phyloP scores from a whole-genome alignment of 2,888 invertebrate species.

The Linhomoeus sp. region DNA sequence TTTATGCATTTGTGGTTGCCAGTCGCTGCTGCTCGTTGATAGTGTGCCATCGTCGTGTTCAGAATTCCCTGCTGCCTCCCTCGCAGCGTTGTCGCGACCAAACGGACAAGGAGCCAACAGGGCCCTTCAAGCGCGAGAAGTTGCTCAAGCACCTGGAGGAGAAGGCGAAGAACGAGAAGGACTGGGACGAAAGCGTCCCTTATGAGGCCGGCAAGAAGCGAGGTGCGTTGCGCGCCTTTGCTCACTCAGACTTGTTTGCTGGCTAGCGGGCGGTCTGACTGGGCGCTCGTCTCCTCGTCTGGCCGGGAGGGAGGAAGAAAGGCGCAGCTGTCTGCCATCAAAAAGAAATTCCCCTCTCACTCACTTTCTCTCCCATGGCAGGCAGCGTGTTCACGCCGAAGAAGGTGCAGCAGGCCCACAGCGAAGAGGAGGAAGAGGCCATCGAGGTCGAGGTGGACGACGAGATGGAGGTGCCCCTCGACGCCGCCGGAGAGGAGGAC shows the following conservation, averaged over 20 bases:
- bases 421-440: conserved; percentile 18
- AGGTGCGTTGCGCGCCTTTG: conserved; percentile 53
- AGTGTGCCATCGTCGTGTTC: no score
- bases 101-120: conserved; percentile 82
- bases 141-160: conserved; percentile 89
- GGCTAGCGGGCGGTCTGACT: not conserved
- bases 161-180: conserved; percentile 90
- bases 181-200: conserved; percentile 83
- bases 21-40: no score
- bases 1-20: no score
- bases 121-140: conserved; percentile 71
- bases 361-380: not conserved
- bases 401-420: conserved; percentile 7
- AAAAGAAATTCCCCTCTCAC: no score
- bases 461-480: conserved; percentile 71
- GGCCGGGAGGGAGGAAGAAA: not conserved
- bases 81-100: conserved; percentile 85
- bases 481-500: conserved; percentile 72
- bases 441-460: conserved; percentile 39
- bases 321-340: not conserved
- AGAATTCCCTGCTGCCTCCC: conserved; percentile 93
- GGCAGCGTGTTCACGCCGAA: conserved; percentile 13
- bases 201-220: conserved; percentile 70
- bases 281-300: not conserved
- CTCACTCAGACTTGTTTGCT: not conserved